Evolutionary conservation across 2,797 vertebrate genomes (phyloP), one percentile per base, ranked within the genome.

Genomic region (Rhinophrynus dorsalis): DNA sequence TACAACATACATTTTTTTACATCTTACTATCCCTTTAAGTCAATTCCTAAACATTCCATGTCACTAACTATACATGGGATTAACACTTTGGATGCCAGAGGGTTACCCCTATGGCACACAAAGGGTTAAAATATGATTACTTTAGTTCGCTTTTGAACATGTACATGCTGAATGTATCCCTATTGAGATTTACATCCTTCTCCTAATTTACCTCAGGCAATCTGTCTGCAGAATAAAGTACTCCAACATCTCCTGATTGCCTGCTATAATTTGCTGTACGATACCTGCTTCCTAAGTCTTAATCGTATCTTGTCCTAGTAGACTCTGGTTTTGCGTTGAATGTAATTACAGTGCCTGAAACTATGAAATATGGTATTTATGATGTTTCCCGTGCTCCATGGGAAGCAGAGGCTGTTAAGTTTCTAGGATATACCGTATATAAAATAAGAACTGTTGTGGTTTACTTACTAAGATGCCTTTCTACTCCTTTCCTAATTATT

Each of bases 401-500:
- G 20, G 45, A 38, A 3, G 21, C 15, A 5, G 10, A 63, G 48
- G 32, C 21, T 15, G 45, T 23, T 35, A 10, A 3, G 2, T 24
- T 35, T 50, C 45, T 23, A 61, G 58, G 26, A 20, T 23, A 12
- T 37, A 24, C 24, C 30, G 44, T 44, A 15, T 40, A 18, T 30
- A 54, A 21, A 65, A n/a, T 21, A 54, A 11, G 6, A 42, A 65
- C 27, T 2, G n/a, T 18, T 55, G 13, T 2, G 32, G 20, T 35
- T 45, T 47, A n/a, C n/a, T 82, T 69, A 62, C 63, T 7, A 40
- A 80, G 17, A 81, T 82, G 78, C 77, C 69, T n/a, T n/a, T n/a
- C n/a, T n/a, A 81, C 68, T 74, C 60, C 67, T 52, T 77, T 78
- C 81, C 85, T 86, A 85, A 87, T 88, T 88, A 88, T 85, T 81